Conservation (phyloP, 37 sponge, comb jelly and placozoan species). For the Oopsacas minuta region DNA sequence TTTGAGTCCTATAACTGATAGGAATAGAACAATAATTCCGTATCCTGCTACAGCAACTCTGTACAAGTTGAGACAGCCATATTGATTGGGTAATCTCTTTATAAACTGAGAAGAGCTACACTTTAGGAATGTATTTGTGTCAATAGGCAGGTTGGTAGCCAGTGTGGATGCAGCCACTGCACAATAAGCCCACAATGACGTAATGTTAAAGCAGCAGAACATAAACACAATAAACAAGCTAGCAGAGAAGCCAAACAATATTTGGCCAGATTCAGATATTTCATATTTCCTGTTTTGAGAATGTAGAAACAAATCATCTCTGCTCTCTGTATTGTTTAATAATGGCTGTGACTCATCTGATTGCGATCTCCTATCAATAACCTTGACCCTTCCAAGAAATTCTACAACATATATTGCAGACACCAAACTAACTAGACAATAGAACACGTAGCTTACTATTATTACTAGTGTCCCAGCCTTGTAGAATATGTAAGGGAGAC, state of each 20-base stretch:
- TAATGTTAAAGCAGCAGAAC: not conserved
- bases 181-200: not conserved
- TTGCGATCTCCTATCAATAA: not conserved
- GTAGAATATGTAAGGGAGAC: not conserved
- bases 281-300: not conserved
- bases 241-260: not conserved
- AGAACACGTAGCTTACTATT: not conserved
- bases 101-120: not conserved
- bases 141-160: not conserved
- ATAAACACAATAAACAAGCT: not conserved
- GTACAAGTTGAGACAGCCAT: not conserved
- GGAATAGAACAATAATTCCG: not conserved
- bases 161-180: not conserved
- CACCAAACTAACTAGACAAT: not conserved
- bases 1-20: not conserved
- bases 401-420: not conserved
- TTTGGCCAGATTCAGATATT: not conserved
- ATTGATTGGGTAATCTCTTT: not conserved
- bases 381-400: not conserved
- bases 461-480: not conserved
- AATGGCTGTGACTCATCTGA: not conserved
- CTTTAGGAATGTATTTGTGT: not conserved
- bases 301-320: not conserved
- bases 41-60: not conserved
- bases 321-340: not conserved